Evolutionary conservation across 2,113 vertebrate species (phyloP), one percentile per base, ranked within the genome.

Genomic region (Phyllopteryx taeniolatus): DNA sequence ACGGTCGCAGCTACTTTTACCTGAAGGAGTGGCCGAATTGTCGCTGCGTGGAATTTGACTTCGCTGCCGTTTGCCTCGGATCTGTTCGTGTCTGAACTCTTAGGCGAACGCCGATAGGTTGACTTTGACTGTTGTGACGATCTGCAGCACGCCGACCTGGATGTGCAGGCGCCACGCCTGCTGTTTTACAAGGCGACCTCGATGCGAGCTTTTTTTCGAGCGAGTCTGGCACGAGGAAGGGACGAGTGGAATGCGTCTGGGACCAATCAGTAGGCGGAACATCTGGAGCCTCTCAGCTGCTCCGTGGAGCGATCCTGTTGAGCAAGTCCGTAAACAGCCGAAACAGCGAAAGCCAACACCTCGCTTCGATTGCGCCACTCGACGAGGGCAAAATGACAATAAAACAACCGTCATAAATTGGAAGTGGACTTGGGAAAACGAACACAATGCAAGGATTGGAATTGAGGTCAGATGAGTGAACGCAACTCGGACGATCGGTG

Each of bases 181-280:
- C 59, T 61, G 31, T 61, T 61, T 61, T 8, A 61, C 31, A 8
- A 35, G 59, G 31, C 31, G 31, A 61, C 59, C 59, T 61, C 35
- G 31, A 61, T 35, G 59, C 6, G 59, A 35, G 31, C 31, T 27
- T 59, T 27, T 57, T 57, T 31, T 31, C 22, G 6, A 31, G 11
- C 31, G 33, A 17, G 13, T 61, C 33, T 61, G 59, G 59, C 59
- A 61, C 59, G 31, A 35, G 59, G 56, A 39, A 39, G 6, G 22
- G 56, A 59, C 56, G 56, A 61, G 59, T 35, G 59, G 59, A 61
- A 61, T 61, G 59, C 35, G 59, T 61, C 59, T 61, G 59, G 59
- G 59, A 61, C 59, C 59, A 61, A 61, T 61, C 59, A 61, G 59
- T 35, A 61, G 31, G 59, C 59, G 15, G 59, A 61, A 61, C 59